Percentiles rank a stretch among this genome's conserved stretches.
These are phyloP conservation scores for Heliothis subflexa DNA, from an alignment of 1,140 invertebrate genomes.

Conservation along the genomic window DNA sequence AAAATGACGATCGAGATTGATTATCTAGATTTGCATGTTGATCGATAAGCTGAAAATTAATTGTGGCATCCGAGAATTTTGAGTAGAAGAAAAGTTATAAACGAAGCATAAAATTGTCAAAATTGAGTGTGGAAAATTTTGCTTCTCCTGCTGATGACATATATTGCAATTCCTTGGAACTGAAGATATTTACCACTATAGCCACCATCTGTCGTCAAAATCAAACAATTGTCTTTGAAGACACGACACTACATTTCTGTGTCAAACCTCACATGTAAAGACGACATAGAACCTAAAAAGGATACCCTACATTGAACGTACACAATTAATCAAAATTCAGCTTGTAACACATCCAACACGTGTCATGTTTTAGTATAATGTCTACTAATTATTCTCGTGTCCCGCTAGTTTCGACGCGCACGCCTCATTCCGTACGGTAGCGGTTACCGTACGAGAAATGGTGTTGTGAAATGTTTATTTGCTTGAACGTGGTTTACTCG, in stretches of 20 bases:
- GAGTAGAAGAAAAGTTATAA: too few relatives aligned
- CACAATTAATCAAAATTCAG: not conserved
- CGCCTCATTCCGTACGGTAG: slow-evolving; percentile 33
- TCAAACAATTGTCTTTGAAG: too few relatives aligned
- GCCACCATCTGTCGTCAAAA: too few relatives aligned
- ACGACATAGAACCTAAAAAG: too few relatives aligned
- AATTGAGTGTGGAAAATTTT: too few relatives aligned
- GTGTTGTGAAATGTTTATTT: slow-evolving; percentile 39
- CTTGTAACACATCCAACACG: slow-evolving; percentile 24
- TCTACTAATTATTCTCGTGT: slow-evolving; percentile 36
- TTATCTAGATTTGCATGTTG: not conserved
- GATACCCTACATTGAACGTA: not conserved
- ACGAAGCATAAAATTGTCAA: too few relatives aligned
- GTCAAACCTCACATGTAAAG: too few relatives aligned
- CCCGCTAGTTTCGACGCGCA: slow-evolving; percentile 30
- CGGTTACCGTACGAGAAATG: slow-evolving; percentile 30
- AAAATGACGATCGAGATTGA: slow-evolving; percentile 11
- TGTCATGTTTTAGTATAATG: slow-evolving; percentile 34
- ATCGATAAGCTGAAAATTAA: not conserved
- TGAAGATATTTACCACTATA: too few relatives aligned
- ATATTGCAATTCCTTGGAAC: too few relatives aligned
- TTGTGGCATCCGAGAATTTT: too few relatives aligned
- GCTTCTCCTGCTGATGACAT: too few relatives aligned
- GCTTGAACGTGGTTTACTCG: slow-evolving; percentile 17
- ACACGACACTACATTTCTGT: too few relatives aligned